A percentile compares a stretch with the other conserved stretches of the same genome.
Evolutionary conservation across 2,113 vertebrate genomes (phyloP).

Genomic region (Corythaeola cristata): DNA sequence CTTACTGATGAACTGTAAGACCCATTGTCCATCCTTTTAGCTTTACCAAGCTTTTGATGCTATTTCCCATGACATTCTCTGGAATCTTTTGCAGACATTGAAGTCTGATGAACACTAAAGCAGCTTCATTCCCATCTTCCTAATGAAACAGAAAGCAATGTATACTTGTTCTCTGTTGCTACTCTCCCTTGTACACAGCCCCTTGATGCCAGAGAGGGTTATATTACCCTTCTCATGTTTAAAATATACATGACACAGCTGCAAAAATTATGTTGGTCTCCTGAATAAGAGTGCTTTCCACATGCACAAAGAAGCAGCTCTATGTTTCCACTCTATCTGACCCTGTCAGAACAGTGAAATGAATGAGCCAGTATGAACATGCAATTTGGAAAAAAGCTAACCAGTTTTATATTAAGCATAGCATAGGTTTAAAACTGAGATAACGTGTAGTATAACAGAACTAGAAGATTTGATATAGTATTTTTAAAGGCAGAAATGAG

Average conservation of each 20-base stretch:
- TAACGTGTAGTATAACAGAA: neutral
- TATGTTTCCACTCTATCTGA: neutral
- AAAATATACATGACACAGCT: neutral
- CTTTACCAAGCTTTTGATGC: neutral
- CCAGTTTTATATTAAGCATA: neutral
- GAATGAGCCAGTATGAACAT: neutral
- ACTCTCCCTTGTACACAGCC: neutral
- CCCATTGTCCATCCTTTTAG: neutral
- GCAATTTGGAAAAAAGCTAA: neutral
- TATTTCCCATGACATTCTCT: neutral
- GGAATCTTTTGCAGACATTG: neutral
- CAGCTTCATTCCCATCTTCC: neutral
- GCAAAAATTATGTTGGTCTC: neutral
- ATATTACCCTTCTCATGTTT: neutral
- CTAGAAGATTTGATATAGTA: neutral
- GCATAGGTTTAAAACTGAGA: neutral
- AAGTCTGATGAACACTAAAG: neutral
- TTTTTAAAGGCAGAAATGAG: slow-evolving; percentile 2
- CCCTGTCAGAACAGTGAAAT: neutral
- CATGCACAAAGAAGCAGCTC: neutral
- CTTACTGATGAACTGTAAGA: neutral
- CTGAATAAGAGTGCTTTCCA: neutral
- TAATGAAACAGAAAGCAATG: neutral
- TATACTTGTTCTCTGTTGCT: neutral
- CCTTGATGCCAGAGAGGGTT: neutral